Evolutionary conservation across 2,113 vertebrate genomes (phyloP), one percentile per base, ranked within the genome.

Genomic region (Pleuronectes platessa): DNA sequence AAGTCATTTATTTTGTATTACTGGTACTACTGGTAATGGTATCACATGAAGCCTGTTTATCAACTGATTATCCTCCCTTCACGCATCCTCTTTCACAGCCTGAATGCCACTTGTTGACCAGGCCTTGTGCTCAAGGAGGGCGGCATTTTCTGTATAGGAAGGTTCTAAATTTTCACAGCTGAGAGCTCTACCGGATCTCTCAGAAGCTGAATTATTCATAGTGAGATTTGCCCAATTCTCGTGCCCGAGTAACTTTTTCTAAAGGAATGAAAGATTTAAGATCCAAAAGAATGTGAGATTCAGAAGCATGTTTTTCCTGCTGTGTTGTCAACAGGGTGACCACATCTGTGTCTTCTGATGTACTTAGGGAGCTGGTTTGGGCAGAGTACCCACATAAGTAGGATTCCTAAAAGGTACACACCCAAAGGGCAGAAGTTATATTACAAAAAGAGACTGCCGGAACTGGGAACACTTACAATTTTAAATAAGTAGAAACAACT

Each of bases 401-500:
- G n/a, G 69, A 90, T 91, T 86, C 85, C 83, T 53, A 55, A 11
- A 9, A 17, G 2, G 61, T 37, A 64, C 76, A 87, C 88, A 65
- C 79, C 78, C 81, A 81, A 53, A 24, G 1, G 73, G 21, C 14
- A 55, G 27, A 13, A 14, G 27, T 53, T 71, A 11, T 23, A n/a
- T 20, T 26, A 3, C 11, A 37, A 27, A 51, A 51, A 17, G 47
- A 51, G 47, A 6, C 17, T 5, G 10, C n/a, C 5, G n/a, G 51
- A 8, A 54, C 20, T 1, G 18, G 18, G n/a, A 20, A 8, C 14
- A n/a, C 51, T 54, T 37, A 37, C 9, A 37, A 37, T 37, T 37
- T 54, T 8, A 54, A 17, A 63, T 31, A 1, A 64, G 23, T 7
- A 66, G 2, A 37, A 21, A 37, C 10, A 70, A 23, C 2, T n/a